These are phyloP conservation scores for Hydrotaea diabolus DNA, from an alignment of 2,888 invertebrate genomes.

Conservation along the genomic window DNA sequence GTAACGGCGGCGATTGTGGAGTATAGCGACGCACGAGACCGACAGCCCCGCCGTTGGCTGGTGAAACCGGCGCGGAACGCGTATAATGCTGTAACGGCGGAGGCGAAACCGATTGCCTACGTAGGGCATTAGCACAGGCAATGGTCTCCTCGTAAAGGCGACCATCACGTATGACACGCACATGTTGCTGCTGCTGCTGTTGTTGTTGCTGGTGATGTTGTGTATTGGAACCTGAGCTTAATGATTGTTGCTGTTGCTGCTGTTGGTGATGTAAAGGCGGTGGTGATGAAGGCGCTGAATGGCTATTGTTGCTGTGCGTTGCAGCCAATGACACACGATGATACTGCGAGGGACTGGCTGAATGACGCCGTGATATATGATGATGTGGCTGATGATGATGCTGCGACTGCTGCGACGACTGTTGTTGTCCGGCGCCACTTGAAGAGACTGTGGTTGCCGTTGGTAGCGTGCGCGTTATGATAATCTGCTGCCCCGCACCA, in stretches of 20 bases:
- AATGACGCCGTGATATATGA: slow-evolving; percentile 74
- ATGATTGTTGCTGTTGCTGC: slow-evolving; percentile 62
- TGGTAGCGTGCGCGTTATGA: slow-evolving; percentile 76
- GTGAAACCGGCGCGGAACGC: slow-evolving; percentile 74
- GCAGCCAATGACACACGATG: slow-evolving; percentile 68
- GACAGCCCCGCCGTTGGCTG: slow-evolving; percentile 69
- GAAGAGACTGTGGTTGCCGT: slow-evolving; percentile 58
- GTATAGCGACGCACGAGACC: slow-evolving; percentile 71
- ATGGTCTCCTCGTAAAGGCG: slow-evolving; percentile 78
- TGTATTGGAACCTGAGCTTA: slow-evolving; percentile 56
- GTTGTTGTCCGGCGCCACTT: slow-evolving; percentile 7
- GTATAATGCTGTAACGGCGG: slow-evolving; percentile 76
- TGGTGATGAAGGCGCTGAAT: slow-evolving; percentile 69
- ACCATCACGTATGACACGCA: slow-evolving; percentile 81
- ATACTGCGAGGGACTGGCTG: slow-evolving; percentile 76
- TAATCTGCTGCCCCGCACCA: slow-evolving; percentile 73
- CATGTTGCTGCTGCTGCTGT: slow-evolving; percentile 75
- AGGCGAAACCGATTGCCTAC: slow-evolving; percentile 74
- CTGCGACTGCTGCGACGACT: slow-evolving; percentile 70
- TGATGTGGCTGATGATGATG: slow-evolving; percentile 72
- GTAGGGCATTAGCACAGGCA: slow-evolving; percentile 59
- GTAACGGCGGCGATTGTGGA: slow-evolving; percentile 69
- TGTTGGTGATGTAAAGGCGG: slow-evolving; percentile 71
- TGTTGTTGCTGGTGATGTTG: slow-evolving; percentile 64
- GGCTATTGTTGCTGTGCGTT: slow-evolving; percentile 44